phyloP scores from a whole-genome alignment of 2,888 invertebrate species.

The Lasioglossum marginatum region DNA sequence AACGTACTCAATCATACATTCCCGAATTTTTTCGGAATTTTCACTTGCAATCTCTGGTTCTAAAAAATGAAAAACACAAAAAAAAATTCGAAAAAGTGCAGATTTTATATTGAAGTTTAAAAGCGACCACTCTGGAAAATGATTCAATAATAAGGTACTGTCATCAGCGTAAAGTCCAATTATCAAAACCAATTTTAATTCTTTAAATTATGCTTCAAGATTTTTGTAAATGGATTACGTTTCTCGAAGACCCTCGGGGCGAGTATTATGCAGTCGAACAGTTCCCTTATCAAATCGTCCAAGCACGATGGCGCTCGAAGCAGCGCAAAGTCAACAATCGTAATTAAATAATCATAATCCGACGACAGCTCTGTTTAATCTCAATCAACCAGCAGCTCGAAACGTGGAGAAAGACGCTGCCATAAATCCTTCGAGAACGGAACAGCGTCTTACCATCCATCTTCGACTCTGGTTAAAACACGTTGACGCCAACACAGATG shows the following conservation, averaged over 20 bases:
- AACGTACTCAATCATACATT: not conserved
- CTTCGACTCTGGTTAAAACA: not conserved
- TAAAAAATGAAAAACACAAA: not conserved
- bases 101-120: not conserved
- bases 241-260: not conserved
- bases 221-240: not conserved
- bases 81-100: not conserved
- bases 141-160: no score
- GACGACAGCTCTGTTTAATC: not conserved
- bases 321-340: not conserved
- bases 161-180: not conserved
- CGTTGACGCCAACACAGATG: not conserved
- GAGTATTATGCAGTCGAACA: not conserved
- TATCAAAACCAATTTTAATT: not conserved
- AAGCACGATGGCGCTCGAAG: not conserved
- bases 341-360: slow-evolving; percentile 3
- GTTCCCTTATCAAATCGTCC: not conserved
- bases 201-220: not conserved
- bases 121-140: no score
- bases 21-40: not conserved
- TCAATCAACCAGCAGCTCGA: not conserved
- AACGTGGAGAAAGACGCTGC: not conserved
- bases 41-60: not conserved
- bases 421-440: not conserved
- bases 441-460: not conserved